Conservation (phyloP, 2,797 vertebrate species). For the Arctocebus calabarensis region DNA sequence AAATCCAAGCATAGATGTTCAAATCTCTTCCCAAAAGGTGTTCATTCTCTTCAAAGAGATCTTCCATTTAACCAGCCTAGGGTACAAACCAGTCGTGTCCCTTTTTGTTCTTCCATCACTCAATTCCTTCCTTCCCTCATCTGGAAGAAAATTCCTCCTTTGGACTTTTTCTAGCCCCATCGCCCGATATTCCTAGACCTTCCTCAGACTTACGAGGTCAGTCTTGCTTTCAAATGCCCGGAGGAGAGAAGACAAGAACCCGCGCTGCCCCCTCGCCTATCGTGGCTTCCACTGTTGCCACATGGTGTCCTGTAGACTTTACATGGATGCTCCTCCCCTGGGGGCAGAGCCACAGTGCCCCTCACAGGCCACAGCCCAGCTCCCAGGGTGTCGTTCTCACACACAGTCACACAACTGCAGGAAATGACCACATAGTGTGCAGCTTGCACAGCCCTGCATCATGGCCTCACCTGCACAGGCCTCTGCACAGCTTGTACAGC, state of each 20-base stretch:
- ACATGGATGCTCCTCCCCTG: too few relatives aligned
- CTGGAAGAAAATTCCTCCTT: not conserved
- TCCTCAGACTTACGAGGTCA: too few relatives aligned
- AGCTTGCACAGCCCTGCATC: too few relatives aligned
- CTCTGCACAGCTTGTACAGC: accelerated
- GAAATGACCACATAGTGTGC: too few relatives aligned
- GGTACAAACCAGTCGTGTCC: not conserved
- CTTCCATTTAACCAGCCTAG: not conserved
- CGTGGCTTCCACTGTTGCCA: not conserved
- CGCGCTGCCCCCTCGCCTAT: too few relatives aligned
- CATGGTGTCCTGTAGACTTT: not conserved
- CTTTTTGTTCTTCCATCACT: not conserved
- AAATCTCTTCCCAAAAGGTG: not conserved
- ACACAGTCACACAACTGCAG: accelerated
- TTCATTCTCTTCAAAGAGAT: not conserved
- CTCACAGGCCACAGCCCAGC: accelerated
- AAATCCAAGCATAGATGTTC: not conserved
- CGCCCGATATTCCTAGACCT: not conserved
- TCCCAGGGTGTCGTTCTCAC: not conserved
- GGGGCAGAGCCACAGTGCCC: not conserved
- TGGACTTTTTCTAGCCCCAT: not conserved
- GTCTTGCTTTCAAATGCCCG: not conserved
- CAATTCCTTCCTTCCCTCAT: not conserved
- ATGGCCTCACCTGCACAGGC: accelerated
- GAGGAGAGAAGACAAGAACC: not conserved